Evolutionary conservation across 2,113 vertebrate genomes (phyloP), one percentile per base, ranked within the genome.

Genomic region (Empidonax alnorum): DNA sequence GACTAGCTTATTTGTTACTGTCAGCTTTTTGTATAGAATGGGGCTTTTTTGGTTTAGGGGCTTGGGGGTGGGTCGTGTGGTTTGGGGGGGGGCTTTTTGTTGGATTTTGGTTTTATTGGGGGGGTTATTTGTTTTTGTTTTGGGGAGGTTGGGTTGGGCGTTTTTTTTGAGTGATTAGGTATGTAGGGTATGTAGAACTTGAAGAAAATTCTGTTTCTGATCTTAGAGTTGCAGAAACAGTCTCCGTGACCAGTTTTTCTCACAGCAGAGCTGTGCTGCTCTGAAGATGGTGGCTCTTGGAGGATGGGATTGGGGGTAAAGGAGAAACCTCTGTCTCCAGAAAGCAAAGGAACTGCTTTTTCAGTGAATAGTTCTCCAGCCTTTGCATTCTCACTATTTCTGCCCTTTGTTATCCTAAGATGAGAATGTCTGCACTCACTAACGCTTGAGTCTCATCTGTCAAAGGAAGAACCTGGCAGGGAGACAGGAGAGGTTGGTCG

Each of bases 1-100:
- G 9, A 23, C 12, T 21, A 39, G n/a, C 0, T 0, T 28, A 6
- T 24, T 71, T 59, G 12, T 47, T 61, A 8, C 14, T 10, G 3
- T 58, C 30, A 42, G 7, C 7, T 7, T 71, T 28, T 69, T 27
- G 19, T 52, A 23, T 22, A 37, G 21, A 63, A 44, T 0, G 1
- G 6, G 31, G 17, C 3, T 49, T 47, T 58, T 62, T 49, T 11
- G 2, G 4, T 71, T 71, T 42, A 16, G 17, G 3, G 12, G 10
- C 10, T 78, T 66, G 14, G 14, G 50, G 24, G 25, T 52, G 50
- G 25, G 50, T 50, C 8, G 8, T 25, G 14, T 9, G 19, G 2
- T 9, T n/a, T 58, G 33, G 7, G 11, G 17, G 30, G 16, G 28
- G 28, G 35, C 35, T 7, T 30, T 39, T 50, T 25, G 42, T 25